Evolutionary conservation across 2,113 vertebrate genomes (phyloP), one percentile per base, ranked within the genome.

Genomic region (Erythrolamprus reginae): DNA sequence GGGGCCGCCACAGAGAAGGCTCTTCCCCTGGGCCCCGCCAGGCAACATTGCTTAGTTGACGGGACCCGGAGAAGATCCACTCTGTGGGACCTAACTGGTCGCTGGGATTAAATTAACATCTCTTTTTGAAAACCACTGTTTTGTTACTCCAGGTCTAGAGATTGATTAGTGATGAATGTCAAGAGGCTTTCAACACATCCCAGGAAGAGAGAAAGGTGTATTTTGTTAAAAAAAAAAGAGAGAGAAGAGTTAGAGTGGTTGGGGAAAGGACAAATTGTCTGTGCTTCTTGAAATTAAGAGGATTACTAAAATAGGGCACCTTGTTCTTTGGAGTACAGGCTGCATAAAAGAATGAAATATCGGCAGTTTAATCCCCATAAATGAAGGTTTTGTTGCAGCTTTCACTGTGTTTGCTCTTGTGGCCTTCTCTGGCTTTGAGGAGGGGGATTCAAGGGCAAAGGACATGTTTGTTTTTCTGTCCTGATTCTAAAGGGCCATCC

Each of bases 391-490:
- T 83, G 56, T 94, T 93, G 87, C 87, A 91, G 88, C 84, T 90
- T 89, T 84, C 53, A 88, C 48, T 91, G 8, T 91, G 53, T 93
- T 92, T 90, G 93, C 89, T 93, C 84, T 91, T 92, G 88, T 88
- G 42, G 85, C 53, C n/a, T n/a, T 93, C 85, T 19, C 87, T 95
- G 86, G 26, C 92, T 93, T 94, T 96, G 90, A n/a, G n/a, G 94
- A 92, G 91, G 84, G 65, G 93, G 93, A 93, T 87, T 70, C 94
- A 96, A 96, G 95, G 95, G 92, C 95, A 91, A 94, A 93, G 95
- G 19, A 58, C 61, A 33, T 33, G 17, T 65, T 91, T 96, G 88
- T 94, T 95, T 94, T 93, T 93, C 92, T 89, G 89, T 89, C 90
- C 87, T 52, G 93, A 51, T 92, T 95, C 90, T 95, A 94, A 94